Evolutionary conservation across 2,797 vertebrate species (phyloP).

Genomic region (Urophycis tenuis): DNA sequence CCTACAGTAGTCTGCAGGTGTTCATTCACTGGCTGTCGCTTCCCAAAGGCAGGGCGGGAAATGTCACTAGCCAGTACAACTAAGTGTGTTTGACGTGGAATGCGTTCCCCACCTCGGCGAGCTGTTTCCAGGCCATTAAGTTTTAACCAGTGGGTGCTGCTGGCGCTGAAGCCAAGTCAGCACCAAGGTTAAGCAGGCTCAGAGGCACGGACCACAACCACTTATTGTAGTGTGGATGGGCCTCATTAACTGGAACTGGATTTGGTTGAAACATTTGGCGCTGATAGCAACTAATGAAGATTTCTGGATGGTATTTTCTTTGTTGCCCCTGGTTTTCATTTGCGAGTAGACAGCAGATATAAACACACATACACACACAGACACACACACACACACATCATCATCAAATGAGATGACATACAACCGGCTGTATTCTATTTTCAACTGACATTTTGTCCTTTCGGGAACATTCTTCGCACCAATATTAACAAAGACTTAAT

Average conservation of each 20-base stretch:
- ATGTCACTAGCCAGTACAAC: background rate
- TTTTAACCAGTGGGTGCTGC: background rate
- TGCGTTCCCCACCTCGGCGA: background rate
- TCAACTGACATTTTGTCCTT: slow-evolving; percentile 31
- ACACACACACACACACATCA: slow-evolving; percentile 1
- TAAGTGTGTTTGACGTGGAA: background rate
- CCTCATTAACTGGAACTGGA: background rate
- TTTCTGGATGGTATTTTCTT: background rate
- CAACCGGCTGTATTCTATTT: slow-evolving; percentile 19
- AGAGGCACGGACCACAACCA: background rate
- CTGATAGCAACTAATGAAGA: background rate
- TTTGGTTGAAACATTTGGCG: background rate
- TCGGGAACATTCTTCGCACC: slow-evolving; percentile 26
- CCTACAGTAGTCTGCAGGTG: too few relatives aligned
- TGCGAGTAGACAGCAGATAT: slow-evolving; percentile 8
- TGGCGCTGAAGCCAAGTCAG: background rate
- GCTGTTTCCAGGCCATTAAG: background rate
- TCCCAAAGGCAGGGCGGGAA: background rate
- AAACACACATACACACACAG: background rate
- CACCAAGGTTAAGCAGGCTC: background rate
- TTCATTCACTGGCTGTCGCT: too few relatives aligned
- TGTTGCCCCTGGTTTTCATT: slow-evolving; percentile 10
- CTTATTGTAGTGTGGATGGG: background rate
- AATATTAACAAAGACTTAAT: slow-evolving; percentile 49
- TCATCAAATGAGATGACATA: slow-evolving; percentile 35